Conservation (phyloP, 2,797 vertebrate species). For the Leptoclinus maculatus region DNA sequence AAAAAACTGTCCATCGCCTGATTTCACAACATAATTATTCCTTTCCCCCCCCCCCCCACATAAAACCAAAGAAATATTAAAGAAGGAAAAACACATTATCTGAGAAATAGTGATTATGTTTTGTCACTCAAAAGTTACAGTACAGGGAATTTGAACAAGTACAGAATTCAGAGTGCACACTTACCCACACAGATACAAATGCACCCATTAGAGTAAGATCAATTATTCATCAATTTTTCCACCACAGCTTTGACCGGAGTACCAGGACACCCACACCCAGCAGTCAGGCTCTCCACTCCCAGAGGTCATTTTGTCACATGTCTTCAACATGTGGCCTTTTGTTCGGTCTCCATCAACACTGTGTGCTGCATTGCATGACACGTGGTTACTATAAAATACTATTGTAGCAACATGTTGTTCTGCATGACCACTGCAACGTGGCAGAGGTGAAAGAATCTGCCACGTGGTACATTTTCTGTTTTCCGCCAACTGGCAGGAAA, state of each 20-base stretch:
- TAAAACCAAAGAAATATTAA: conserved; percentile 23
- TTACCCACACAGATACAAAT: conserved; percentile 53
- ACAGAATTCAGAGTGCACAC: conserved; percentile 4
- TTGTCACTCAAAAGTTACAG: not conserved
- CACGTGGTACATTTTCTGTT: not conserved
- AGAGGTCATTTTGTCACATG: conserved; percentile 69
- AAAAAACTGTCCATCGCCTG: conserved; percentile 10
- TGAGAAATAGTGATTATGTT: not conserved
- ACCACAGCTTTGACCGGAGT: conserved; percentile 47
- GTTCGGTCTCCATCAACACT: conserved; percentile 14
- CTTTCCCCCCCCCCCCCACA: not conserved
- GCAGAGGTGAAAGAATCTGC: not conserved
- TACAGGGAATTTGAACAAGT: conserved; percentile 20
- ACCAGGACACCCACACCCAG: conserved; percentile 23
- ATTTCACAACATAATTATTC: conserved; percentile 14
- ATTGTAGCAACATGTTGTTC: not conserved
- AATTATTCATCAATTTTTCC: conserved; percentile 78
- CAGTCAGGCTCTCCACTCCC: conserved; percentile 15
- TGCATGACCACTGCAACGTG: not conserved
- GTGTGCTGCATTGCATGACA: conserved; percentile 20
- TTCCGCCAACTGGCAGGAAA: not conserved
- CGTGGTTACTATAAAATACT: conserved; percentile 9
- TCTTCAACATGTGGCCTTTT: conserved; percentile 49
- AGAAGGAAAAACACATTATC: not conserved
- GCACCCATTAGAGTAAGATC: conserved; percentile 72